Conservation (phyloP, 2,797 vertebrate species). For the Zenarchopterus dispar region DNA sequence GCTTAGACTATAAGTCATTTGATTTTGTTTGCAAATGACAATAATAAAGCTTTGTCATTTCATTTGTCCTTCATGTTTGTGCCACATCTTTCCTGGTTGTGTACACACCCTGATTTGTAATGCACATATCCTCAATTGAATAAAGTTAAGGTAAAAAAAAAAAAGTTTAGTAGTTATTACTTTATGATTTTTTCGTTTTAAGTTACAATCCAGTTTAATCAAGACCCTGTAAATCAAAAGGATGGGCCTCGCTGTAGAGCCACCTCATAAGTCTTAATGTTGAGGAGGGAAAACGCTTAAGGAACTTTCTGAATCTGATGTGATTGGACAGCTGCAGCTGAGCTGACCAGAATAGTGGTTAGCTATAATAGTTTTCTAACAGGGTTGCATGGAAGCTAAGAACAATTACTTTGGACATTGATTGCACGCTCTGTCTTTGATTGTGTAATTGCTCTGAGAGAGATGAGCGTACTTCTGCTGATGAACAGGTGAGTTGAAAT, state of each 20-base stretch:
- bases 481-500: slow-evolving; percentile 67
- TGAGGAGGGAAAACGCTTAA: slow-evolving; percentile 5
- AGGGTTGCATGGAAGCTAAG: slow-evolving; percentile 65
- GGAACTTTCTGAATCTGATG: slow-evolving; percentile 47
- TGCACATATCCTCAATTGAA: no score
- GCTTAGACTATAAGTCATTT: no score
- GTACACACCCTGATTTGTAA: no score
- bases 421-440: slow-evolving; percentile 72
- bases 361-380: slow-evolving; percentile 75
- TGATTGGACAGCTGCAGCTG: slow-evolving; percentile 58
- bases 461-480: slow-evolving; percentile 55
- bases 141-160: no score
- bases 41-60: no score
- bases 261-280: slow-evolving; percentile 29
- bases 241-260: background rate
- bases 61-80: no score
- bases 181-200: no score
- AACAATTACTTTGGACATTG: slow-evolving; percentile 78
- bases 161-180: no score
- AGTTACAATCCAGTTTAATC: slow-evolving; percentile 54
- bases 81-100: no score
- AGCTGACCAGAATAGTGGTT: slow-evolving; percentile 54
- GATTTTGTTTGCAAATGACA: no score
- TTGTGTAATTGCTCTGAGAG: slow-evolving; percentile 75
- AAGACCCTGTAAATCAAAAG: slow-evolving; percentile 36